Conservation (phyloP, 2,888 invertebrate species). For the Cremastinae sp. region DNA sequence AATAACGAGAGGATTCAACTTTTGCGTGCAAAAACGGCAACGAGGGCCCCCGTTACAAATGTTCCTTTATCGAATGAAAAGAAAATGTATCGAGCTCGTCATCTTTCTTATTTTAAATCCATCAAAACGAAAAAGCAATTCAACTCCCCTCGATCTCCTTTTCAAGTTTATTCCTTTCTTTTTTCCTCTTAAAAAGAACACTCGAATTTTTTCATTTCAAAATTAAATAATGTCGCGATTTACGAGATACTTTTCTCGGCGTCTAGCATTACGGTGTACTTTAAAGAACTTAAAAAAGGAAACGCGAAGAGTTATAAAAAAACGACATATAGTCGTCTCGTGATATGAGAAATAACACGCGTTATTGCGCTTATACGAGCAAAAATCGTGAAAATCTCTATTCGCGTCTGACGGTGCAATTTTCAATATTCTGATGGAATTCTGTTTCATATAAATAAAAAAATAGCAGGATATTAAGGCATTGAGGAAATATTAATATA, state of each 20-base stretch:
- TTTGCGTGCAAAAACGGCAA: background rate
- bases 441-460: conserved; percentile 25
- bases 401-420: conserved; percentile 39
- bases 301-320: conserved; percentile 14
- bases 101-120: too few species aligned
- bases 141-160: background rate
- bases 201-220: conserved; percentile 69
- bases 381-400: conserved; percentile 60
- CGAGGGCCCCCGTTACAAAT: conserved; percentile 1
- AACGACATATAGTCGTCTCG: conserved; percentile 53
- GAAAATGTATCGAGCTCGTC: too few species aligned
- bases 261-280: conserved; percentile 40
- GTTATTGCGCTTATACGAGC: conserved; percentile 71
- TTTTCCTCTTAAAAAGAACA: conserved; percentile 27
- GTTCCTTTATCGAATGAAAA: conserved; percentile 31
- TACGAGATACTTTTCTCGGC: conserved; percentile 66
- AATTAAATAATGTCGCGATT: conserved; percentile 79
- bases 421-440: conserved; percentile 25
- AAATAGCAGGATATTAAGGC: conserved; percentile 68
- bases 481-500: too few species aligned
- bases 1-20: conserved; percentile 4
- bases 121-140: too few species aligned
- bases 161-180: background rate
- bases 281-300: conserved; percentile 45
- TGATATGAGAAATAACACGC: conserved; percentile 77